A percentile compares a stretch with the other conserved stretches of the same genome.
phyloP scores from a whole-genome alignment of 2,888 invertebrate species.

The Clostera curtula region DNA sequence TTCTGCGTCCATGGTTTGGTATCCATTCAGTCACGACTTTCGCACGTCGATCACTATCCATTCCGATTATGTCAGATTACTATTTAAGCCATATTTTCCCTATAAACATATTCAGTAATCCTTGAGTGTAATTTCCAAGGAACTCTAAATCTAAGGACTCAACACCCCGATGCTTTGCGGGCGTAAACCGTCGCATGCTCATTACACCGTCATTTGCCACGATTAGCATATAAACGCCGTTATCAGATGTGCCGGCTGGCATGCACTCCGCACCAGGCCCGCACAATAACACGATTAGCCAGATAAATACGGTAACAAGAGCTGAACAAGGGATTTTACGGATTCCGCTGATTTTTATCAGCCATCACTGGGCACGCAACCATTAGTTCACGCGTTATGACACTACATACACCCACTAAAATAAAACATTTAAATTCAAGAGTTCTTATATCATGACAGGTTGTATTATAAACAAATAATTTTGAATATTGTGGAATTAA shows the following conservation, averaged over 20 bases:
- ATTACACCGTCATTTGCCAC: slow-evolving; percentile 63
- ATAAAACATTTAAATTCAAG: no score
- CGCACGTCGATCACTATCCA: no score
- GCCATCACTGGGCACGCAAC: slow-evolving; percentile 9
- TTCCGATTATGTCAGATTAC: no score
- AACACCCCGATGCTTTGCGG: slow-evolving; percentile 42
- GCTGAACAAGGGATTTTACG: slow-evolving; percentile 25
- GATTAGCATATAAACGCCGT: slow-evolving; percentile 65
- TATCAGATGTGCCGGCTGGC: slow-evolving; percentile 62
- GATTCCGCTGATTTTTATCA: slow-evolving; percentile 28
- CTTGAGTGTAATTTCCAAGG: no score
- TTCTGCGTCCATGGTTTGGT: no score
- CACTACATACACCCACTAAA: not conserved
- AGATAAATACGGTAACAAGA: slow-evolving; percentile 52
- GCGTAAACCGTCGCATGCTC: slow-evolving; percentile 52
- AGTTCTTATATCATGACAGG: no score
- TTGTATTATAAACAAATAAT: no score
- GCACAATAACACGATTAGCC: slow-evolving; percentile 58
- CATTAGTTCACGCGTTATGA: slow-evolving; percentile 2
- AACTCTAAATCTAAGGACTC: no score
- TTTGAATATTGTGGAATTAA: no score
- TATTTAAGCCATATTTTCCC: no score
- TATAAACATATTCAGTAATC: no score
- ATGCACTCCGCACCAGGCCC: slow-evolving; percentile 29
- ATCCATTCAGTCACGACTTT: no score